Conservation (phyloP, 2,797 vertebrate genomes). For the Ceryle rudis region DNA sequence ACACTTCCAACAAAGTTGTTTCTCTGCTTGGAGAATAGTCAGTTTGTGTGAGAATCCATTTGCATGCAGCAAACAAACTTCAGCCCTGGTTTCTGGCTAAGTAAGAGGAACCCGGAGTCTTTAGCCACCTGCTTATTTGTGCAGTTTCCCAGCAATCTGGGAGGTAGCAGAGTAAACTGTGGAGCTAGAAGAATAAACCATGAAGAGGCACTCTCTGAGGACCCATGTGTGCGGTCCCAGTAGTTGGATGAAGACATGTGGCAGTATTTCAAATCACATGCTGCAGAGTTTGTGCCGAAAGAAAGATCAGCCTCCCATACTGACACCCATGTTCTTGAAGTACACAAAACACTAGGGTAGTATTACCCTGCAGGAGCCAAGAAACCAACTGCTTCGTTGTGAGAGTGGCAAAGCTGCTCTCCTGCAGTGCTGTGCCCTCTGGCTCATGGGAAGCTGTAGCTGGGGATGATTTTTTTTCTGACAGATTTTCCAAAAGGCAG, state of each 20-base stretch:
- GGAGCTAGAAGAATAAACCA: background rate
- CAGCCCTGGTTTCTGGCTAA: background rate
- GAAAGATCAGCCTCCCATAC: background rate
- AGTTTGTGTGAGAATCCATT: background rate
- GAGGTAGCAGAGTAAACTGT: background rate
- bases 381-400: fast-evolving
- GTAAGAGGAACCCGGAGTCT: background rate
- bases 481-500: background rate
- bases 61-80: background rate
- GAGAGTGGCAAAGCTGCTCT: fast-evolving
- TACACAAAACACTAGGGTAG: background rate
- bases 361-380: background rate
- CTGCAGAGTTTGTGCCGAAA: background rate
- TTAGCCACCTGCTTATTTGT: background rate
- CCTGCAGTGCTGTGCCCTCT: background rate
- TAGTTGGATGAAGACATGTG: background rate
- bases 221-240: background rate
- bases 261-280: background rate
- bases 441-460: background rate
- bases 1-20: background rate
- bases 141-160: background rate
- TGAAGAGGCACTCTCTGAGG: background rate
- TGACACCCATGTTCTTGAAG: background rate
- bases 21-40: background rate
- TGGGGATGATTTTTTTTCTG: background rate